Percentiles rank a stretch among this genome's conserved stretches.
These are phyloP conservation scores for Drosophila seguyi DNA, from an alignment of 1,140 invertebrate genomes.

Conservation along the genomic window DNA sequence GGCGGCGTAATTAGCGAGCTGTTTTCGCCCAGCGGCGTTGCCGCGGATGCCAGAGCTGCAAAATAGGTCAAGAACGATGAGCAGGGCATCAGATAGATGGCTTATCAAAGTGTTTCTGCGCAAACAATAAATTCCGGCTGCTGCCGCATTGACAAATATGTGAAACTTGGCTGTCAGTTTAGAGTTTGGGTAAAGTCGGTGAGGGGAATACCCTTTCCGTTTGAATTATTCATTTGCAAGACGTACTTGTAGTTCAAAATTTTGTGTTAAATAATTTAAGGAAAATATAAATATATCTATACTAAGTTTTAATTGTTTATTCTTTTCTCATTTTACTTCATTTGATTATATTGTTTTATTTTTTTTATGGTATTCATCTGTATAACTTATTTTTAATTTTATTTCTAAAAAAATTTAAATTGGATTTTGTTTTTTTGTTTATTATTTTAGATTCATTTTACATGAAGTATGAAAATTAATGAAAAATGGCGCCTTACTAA, in stretches of 20 bases:
- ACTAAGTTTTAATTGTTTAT: too few species aligned
- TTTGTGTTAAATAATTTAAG: not conserved
- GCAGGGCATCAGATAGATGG: conserved; percentile 35
- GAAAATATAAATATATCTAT: too few species aligned
- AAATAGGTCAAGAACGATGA: conserved; percentile 65
- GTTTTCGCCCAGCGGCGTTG: conserved; percentile 47
- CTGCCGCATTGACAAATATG: conserved; percentile 20
- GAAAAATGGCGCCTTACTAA: not conserved
- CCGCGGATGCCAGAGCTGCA: conserved; percentile 62
- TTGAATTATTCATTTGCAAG: too few species aligned
- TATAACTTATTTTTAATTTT: not conserved
- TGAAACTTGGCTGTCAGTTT: conserved; percentile 12
- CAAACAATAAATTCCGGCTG: conserved; percentile 10
- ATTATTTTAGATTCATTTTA: not conserved
- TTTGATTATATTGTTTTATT: too few species aligned
- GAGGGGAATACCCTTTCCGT: not conserved
- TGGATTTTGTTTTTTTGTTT: not conserved
- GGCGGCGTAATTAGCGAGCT: conserved; percentile 64
- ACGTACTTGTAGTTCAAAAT: not conserved
- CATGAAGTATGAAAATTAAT: not conserved
- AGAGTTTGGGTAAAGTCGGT: not conserved
- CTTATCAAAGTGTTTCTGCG: conserved; percentile 20
- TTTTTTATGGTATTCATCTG: too few species aligned
- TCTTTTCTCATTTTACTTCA: too few species aligned
- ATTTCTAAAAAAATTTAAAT: not conserved